Conservation (phyloP, 1,140 invertebrate genomes). For the Hyposmocoma kahamanoa region DNA sequence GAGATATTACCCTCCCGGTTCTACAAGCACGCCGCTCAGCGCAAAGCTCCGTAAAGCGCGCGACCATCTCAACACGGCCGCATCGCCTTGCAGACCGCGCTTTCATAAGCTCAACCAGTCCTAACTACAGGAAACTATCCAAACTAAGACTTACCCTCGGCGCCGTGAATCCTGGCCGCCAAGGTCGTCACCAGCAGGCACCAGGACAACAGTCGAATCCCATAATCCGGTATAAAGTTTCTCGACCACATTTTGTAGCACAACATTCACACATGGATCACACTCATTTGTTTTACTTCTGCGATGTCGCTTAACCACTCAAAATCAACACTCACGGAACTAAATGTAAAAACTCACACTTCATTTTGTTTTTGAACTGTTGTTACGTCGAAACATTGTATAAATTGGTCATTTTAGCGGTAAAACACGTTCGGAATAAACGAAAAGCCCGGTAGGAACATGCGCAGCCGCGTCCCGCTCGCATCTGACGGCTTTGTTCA, state of each 20-base stretch:
- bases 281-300: constrained; percentile 72
- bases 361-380: constrained; percentile 69
- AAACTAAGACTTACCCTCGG: constrained; percentile 54
- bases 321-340: constrained; percentile 68
- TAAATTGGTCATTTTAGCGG: constrained; percentile 66
- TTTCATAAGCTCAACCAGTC: constrained; percentile 61
- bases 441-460: constrained; percentile 57
- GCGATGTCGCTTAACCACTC: constrained; percentile 58
- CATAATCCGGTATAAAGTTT: constrained; percentile 72
- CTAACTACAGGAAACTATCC: constrained; percentile 16
- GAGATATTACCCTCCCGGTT: constrained; percentile 48
- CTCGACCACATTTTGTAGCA: constrained; percentile 71
- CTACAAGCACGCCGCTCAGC: constrained; percentile 14
- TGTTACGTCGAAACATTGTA: constrained; percentile 56
- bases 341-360: constrained; percentile 69
- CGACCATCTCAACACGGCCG: constrained; percentile 39
- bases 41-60: constrained; percentile 31
- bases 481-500: constrained; percentile 71
- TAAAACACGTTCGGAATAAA: constrained; percentile 60
- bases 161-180: constrained; percentile 49
- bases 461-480: constrained; percentile 69
- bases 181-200: constrained; percentile 45
- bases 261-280: constrained; percentile 71
- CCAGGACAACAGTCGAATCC: constrained; percentile 58
- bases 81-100: constrained; percentile 39